Conservation (phyloP, 2,113 vertebrate genomes). For the Girardinichthys multiradiatus region DNA sequence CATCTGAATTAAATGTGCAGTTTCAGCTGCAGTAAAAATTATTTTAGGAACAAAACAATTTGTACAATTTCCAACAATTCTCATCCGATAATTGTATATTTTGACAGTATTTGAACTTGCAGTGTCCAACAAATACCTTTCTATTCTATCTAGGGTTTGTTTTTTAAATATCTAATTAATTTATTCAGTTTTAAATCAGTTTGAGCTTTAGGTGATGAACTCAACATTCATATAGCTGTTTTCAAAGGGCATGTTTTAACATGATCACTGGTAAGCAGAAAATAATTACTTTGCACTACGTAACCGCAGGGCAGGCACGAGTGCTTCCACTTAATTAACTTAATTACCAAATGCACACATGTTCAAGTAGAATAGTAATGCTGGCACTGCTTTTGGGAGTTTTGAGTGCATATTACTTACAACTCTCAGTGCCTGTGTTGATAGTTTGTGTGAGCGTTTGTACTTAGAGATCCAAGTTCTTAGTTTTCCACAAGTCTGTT, state of each 20-base stretch:
- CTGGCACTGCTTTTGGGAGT: slow-evolving; percentile 18
- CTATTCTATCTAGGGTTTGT: too few relatives aligned
- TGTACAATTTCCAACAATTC: too few relatives aligned
- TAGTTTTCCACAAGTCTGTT: not conserved
- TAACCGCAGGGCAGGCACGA: slow-evolving; percentile 32
- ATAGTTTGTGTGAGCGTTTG: not conserved
- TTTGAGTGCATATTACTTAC: slow-evolving; percentile 23
- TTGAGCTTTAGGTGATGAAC: too few relatives aligned
- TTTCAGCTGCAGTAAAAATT: too few relatives aligned
- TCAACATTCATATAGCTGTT: not conserved
- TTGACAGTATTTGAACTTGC: too few relatives aligned
- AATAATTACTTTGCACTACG: slow-evolving; percentile 38
- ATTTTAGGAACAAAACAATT: too few relatives aligned
- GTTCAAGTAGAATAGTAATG: slow-evolving; percentile 41
- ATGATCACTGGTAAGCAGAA: slow-evolving; percentile 26
- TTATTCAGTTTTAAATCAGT: too few relatives aligned
- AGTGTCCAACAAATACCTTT: too few relatives aligned
- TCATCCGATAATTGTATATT: too few relatives aligned
- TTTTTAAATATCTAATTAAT: too few relatives aligned
- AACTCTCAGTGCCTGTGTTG: too few relatives aligned
- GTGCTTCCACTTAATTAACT: slow-evolving; percentile 56
- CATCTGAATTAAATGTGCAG: too few relatives aligned
- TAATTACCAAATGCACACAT: slow-evolving; percentile 44
- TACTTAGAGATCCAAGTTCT: not conserved
- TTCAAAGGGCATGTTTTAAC: slow-evolving; percentile 12